These are phyloP conservation scores for Polydrusus cervinus DNA, from an alignment of 2,888 invertebrate species.

Conservation along the genomic window DNA sequence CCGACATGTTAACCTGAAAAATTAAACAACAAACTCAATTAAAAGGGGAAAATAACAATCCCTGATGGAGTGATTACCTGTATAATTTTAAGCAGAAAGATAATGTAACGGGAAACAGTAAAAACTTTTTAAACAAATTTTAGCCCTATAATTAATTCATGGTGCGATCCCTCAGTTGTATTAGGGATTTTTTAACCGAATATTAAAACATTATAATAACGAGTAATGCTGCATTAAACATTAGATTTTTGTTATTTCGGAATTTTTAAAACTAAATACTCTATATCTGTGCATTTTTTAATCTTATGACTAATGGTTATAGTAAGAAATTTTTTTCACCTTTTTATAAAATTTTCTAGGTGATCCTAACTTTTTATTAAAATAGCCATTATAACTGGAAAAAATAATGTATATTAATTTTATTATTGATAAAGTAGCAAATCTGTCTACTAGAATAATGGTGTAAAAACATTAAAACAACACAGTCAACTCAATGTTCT, in stretches of 20 bases:
- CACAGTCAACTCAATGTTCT: too few species aligned
- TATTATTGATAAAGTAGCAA: too few species aligned
- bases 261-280: background rate
- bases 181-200: background rate
- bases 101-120: background rate
- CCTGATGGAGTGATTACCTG: background rate
- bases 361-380: too few species aligned
- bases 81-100: background rate
- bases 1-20: background rate
- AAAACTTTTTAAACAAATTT: background rate
- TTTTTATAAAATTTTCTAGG: too few species aligned
- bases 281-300: too few species aligned
- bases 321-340: too few species aligned
- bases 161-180: background rate
- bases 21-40: constrained; percentile 1
- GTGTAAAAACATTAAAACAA: too few species aligned
- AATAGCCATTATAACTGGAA: too few species aligned
- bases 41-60: background rate
- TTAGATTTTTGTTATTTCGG: background rate
- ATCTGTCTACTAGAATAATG: too few species aligned
- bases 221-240: background rate
- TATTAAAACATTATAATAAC: background rate
- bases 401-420: too few species aligned
- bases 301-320: too few species aligned
- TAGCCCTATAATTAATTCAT: background rate